Evolutionary conservation across 2,797 vertebrate genomes (phyloP), one percentile per base, ranked within the genome.

Genomic region (Enteromius anoplus): DNA sequence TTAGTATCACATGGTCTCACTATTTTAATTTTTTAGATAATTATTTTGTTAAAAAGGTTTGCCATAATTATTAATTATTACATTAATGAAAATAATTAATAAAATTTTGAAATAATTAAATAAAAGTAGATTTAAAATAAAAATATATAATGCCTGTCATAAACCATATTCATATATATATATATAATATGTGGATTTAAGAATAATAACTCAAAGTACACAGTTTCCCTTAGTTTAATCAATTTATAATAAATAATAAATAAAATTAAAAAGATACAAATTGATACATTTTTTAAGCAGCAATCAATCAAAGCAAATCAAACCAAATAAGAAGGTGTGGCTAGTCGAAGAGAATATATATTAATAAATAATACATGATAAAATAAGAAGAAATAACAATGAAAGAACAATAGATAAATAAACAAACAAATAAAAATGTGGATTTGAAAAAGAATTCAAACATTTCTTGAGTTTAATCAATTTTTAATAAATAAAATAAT

Each of bases 211-310:
- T 10, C 51, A 55, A 53, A 53, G 19, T 53, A 21, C 51, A 21
- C 2, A 0, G 3, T 53, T 21, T 53, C 19, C 51, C 51, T 21
- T 19, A 53, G 6, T 55, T n/a, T 55, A n/a, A n/a, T 55, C 53
- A 55, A 55, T 55, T 55, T n/a, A 55, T 55, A n/a, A 55, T 55
- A 53, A 53, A 53, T 51, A 51, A 51, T 53, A 53, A 53, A n/a
- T n/a, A 21, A n/a, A 53, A 53, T 9, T 3, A 21, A 53, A 53
- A 8, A 6, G 3, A 53, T 53, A 53, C 17, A 19, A 51, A 51
- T 51, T 21, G 19, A 51, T 51, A 19, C 0, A 19, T 17, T 51
- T 51, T 17, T 19, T 7, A 51, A 51, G 6, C 7, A 10, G 9
- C 53, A 53, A 51, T 51, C 3, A 55, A 21, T 55, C 2, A 32